Conservation (phyloP, 2,888 invertebrate species). For the Ditula angustiorana region DNA sequence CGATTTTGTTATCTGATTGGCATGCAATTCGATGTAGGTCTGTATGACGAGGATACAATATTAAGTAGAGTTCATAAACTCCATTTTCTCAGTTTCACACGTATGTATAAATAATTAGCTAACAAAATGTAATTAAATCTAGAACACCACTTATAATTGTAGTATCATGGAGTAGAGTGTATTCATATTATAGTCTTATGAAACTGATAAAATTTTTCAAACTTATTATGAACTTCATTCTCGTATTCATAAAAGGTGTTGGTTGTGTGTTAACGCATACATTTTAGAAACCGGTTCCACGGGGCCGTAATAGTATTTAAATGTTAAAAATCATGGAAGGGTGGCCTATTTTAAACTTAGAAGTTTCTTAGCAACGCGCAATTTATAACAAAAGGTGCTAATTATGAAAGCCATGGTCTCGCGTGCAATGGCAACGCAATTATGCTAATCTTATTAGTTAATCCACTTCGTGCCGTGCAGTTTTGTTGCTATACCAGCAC, state of each 20-base stretch:
- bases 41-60: neutral
- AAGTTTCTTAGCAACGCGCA: slow-evolving; percentile 45
- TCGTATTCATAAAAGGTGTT: too few species aligned
- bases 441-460: slow-evolving; percentile 83
- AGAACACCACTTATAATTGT: too few species aligned
- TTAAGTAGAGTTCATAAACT: too few species aligned
- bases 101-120: too few species aligned
- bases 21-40: too few species aligned
- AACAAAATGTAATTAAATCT: too few species aligned
- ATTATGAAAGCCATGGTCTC: slow-evolving; percentile 77
- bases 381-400: slow-evolving; percentile 64
- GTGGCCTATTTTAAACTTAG: slow-evolving; percentile 17
- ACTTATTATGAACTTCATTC: neutral
- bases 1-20: too few species aligned
- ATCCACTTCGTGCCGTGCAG: slow-evolving; percentile 72
- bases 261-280: too few species aligned
- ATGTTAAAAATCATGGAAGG: slow-evolving; percentile 15
- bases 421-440: slow-evolving; percentile 73
- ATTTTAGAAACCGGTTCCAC: too few species aligned
- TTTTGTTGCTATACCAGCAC: slow-evolving; percentile 62
- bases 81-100: too few species aligned
- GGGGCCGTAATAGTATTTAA: neutral
- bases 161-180: too few species aligned
- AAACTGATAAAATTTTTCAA: neutral
- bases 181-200: too few species aligned